phyloP scores from a whole-genome alignment of 2,113 vertebrate species.

The Percina caprodes region DNA sequence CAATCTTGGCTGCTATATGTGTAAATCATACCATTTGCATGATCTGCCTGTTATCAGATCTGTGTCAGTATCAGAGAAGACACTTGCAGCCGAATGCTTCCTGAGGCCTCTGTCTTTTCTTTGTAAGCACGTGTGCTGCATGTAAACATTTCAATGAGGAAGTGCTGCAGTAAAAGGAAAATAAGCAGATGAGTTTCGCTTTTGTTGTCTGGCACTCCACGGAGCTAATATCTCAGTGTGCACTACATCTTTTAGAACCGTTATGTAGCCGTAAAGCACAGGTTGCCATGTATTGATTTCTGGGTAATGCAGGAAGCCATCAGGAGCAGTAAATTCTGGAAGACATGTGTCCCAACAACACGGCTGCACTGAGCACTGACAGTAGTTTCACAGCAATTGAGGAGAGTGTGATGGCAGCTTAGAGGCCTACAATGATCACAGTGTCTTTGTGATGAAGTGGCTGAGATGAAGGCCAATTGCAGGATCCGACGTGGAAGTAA shows the following conservation, averaged over 20 bases:
- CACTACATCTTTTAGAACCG: constrained; percentile 47
- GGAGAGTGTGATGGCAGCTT: constrained; percentile 63
- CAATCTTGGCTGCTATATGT: background rate
- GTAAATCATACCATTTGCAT: background rate
- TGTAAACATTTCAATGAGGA: constrained; percentile 83
- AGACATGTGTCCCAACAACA: constrained; percentile 49
- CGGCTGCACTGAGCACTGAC: constrained; percentile 39
- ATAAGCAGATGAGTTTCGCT: constrained; percentile 71
- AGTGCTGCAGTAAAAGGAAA: constrained; percentile 74
- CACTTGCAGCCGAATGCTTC: constrained; percentile 32
- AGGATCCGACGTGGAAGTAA: constrained; percentile 37
- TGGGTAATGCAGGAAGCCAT: constrained; percentile 48
- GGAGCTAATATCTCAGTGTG: constrained; percentile 47
- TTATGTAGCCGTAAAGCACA: constrained; percentile 70
- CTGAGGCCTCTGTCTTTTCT: constrained; percentile 58
- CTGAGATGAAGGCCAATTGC: constrained; percentile 36
- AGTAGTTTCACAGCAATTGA: constrained; percentile 52
- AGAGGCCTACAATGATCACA: constrained; percentile 47
- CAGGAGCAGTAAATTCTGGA: constrained; percentile 62
- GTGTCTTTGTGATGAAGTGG: constrained; percentile 65
- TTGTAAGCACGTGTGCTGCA: constrained; percentile 79
- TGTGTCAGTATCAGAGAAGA: constrained; percentile 27
- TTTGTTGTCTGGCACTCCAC: constrained; percentile 58
- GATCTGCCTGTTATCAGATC: constrained; percentile 18
- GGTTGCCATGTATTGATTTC: constrained; percentile 74